Evolutionary conservation across 2,888 invertebrate genomes (phyloP).

Genomic region (Cephus sareptanus): DNA sequence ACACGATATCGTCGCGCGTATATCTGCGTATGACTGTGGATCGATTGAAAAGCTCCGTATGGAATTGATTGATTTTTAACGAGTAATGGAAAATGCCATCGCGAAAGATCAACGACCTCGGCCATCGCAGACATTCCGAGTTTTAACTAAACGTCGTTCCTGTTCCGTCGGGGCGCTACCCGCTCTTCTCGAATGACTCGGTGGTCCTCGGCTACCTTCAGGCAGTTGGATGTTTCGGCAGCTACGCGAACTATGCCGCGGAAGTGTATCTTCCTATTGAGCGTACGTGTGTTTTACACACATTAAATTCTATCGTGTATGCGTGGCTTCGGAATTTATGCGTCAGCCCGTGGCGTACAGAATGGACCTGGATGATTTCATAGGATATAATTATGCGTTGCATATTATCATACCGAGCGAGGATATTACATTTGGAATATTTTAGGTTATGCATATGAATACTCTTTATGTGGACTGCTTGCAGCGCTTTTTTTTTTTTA

Average conservation of each 20-base stretch:
- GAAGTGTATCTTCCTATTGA: background rate
- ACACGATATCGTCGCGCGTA: background rate
- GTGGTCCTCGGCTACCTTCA: slow-evolving; percentile 36
- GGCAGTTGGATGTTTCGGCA: slow-evolving; percentile 44
- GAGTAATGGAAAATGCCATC: background rate
- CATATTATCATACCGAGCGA: background rate
- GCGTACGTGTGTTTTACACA: background rate
- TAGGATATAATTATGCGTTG: background rate
- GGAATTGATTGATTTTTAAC: background rate
- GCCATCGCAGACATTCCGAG: slow-evolving; percentile 9
- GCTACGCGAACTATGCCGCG: slow-evolving; percentile 27
- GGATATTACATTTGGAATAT: background rate
- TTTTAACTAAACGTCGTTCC: slow-evolving; percentile 34
- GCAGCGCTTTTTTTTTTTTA: background rate
- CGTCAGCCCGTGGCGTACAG: background rate
- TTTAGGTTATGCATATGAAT: background rate
- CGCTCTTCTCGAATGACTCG: background rate
- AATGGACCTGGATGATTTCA: background rate
- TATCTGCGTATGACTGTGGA: background rate
- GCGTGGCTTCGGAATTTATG: background rate
- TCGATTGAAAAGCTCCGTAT: background rate
- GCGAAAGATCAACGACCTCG: background rate
- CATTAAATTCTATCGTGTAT: background rate
- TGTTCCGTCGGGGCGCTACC: background rate
- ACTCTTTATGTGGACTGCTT: background rate